These are phyloP conservation scores for Parapsyche elsis DNA, from an alignment of 1,140 invertebrate species.

Conservation along the genomic window DNA sequence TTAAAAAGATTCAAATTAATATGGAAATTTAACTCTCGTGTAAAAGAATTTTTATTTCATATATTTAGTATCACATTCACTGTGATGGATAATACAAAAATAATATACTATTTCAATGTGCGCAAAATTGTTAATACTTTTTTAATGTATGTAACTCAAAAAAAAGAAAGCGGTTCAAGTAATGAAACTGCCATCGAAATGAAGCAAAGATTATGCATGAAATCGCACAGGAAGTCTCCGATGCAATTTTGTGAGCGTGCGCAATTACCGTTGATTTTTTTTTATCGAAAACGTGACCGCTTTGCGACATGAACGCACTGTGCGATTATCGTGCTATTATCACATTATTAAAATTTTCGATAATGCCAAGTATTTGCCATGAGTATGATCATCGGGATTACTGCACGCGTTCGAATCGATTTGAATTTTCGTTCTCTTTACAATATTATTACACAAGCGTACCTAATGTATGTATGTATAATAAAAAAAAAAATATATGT, in stretches of 20 bases:
- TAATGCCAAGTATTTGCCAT: background rate
- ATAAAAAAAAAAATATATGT: too few species aligned
- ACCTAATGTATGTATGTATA: background rate
- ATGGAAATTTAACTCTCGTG: too few species aligned
- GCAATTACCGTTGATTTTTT: constrained; percentile 4
- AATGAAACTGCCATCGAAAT: constrained; percentile 31
- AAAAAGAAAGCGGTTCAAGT: background rate
- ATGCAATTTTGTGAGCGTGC: constrained; percentile 14
- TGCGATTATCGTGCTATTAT: constrained; percentile 21
- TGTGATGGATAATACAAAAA: too few species aligned
- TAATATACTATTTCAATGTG: too few species aligned
- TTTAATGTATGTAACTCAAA: too few species aligned
- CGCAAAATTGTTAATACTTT: too few species aligned
- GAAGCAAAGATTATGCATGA: constrained; percentile 42
- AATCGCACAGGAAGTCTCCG: constrained; percentile 33
- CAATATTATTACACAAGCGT: background rate
- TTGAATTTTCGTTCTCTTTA: background rate
- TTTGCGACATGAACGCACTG: constrained; percentile 19
- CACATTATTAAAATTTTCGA: constrained; percentile 38
- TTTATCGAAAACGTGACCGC: constrained; percentile 38
- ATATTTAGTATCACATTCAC: too few species aligned
- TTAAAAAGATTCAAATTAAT: too few species aligned
- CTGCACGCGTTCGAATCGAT: background rate
- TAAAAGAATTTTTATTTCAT: too few species aligned
- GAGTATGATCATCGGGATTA: background rate